These are phyloP conservation scores for Boleophthalmus pectinirostris DNA, from an alignment of 2,113 vertebrate species.

Conservation along the genomic window DNA sequence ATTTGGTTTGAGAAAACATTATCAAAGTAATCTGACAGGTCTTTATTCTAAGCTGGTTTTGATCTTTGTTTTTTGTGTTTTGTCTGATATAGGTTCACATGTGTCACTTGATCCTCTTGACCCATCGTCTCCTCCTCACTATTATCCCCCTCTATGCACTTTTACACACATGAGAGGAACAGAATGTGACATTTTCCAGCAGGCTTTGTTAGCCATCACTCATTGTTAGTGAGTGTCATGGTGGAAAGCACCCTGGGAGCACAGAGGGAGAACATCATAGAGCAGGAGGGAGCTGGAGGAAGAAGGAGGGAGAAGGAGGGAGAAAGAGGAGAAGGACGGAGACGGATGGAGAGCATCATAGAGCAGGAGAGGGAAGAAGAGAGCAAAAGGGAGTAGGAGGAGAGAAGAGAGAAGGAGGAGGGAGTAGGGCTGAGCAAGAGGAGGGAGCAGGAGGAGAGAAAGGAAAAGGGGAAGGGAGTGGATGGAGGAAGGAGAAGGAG, in stretches of 20 bases:
- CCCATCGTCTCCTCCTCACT: not conserved
- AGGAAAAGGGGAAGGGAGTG: too few species aligned
- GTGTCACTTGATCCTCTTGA: constrained; percentile 21
- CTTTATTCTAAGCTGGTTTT: not conserved
- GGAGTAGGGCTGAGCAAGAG: not conserved
- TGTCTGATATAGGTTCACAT: constrained; percentile 5
- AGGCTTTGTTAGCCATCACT: constrained; percentile 66
- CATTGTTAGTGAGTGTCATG: constrained; percentile 66
- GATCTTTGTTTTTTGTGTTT: not conserved
- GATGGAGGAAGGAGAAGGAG: too few species aligned
- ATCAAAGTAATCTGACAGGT: not conserved
- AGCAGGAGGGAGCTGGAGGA: constrained; percentile 19
- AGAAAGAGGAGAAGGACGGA: constrained; percentile 1
- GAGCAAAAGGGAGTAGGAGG: too few species aligned
- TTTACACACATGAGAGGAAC: constrained; percentile 53
- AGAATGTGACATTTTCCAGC: constrained; percentile 60
- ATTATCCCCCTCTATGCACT: constrained; percentile 5
- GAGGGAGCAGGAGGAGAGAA: too few species aligned
- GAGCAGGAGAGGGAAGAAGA: not conserved
- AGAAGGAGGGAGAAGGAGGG: too few species aligned
- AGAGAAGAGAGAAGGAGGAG: too few species aligned
- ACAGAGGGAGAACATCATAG: constrained; percentile 24
- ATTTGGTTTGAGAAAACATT: too few species aligned
- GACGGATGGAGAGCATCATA: too few species aligned
- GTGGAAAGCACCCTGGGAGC: constrained; percentile 38